phyloP scores from a whole-genome alignment of 2,113 vertebrate species.

The Panthera uncia region DNA sequence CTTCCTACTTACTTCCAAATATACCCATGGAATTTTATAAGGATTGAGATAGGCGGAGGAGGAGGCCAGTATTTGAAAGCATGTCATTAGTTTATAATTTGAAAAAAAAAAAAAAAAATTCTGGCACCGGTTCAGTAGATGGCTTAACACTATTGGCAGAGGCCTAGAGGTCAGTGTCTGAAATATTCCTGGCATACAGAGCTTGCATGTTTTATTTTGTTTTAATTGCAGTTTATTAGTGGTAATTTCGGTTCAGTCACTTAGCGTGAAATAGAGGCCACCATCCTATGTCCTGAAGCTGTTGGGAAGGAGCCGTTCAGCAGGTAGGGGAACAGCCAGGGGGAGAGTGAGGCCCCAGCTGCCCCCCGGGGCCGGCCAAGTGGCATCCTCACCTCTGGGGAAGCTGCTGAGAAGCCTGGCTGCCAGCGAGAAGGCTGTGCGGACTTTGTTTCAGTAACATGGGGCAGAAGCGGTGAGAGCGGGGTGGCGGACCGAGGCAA shows the following conservation, averaged over 20 bases:
- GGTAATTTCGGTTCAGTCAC: background rate
- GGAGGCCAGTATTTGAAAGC: background rate
- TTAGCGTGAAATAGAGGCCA: background rate
- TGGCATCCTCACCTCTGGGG: background rate
- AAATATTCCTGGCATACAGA: background rate
- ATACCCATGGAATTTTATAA: background rate
- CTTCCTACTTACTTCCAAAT: background rate
- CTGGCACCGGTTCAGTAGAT: background rate
- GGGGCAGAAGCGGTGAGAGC: background rate
- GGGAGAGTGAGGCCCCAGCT: background rate
- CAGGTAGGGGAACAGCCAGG: background rate
- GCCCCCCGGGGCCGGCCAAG: background rate
- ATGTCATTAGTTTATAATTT: background rate
- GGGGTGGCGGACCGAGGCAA: background rate
- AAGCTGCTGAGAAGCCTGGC: background rate
- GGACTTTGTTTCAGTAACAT: rapidly evolving
- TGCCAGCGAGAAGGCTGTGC: background rate
- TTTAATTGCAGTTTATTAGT: slow-evolving; percentile 15
- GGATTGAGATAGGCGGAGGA: background rate
- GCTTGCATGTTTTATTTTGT: slow-evolving; percentile 32
- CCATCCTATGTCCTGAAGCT: background rate
- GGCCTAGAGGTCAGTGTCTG: background rate
- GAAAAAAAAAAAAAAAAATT: background rate
- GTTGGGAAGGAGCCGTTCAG: rapidly evolving
- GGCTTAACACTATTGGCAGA: background rate